phyloP scores from a whole-genome alignment of 1,140 invertebrate species.

The Ceratitis capitata region DNA sequence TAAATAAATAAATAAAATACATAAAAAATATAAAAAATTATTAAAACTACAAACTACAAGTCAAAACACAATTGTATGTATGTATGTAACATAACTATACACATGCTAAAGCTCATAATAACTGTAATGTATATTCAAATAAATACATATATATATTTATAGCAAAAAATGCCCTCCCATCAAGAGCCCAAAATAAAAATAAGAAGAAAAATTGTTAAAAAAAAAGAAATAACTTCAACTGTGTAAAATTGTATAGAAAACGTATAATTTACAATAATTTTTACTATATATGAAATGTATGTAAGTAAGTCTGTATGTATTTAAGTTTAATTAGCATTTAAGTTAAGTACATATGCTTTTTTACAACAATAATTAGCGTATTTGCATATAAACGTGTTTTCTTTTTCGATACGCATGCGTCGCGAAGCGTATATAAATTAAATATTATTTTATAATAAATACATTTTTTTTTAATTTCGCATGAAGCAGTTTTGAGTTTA shows the following conservation, averaged over 20 bases:
- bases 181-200: too few species aligned
- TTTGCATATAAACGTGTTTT: not conserved
- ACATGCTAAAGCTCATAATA: not conserved
- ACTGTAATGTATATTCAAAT: not conserved
- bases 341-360: not conserved
- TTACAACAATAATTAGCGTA: not conserved
- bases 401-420: not conserved
- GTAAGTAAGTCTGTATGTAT: not conserved
- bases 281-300: not conserved
- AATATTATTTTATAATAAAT: conserved; percentile 9
- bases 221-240: not conserved
- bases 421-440: not conserved
- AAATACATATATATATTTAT: too few species aligned
- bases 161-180: too few species aligned
- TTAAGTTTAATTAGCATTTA: conserved; percentile 20
- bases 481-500: not conserved
- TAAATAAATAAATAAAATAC: not conserved
- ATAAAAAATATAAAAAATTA: not conserved
- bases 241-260: not conserved
- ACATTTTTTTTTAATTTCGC: not conserved
- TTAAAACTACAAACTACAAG: not conserved
- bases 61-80: not conserved
- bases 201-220: not conserved
- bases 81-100: not conserved
- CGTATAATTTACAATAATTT: conserved; percentile 20